Evolutionary conservation across 2,888 invertebrate species (phyloP), one percentile per base, ranked within the genome.

Genomic region (Vanessa cardui): DNA sequence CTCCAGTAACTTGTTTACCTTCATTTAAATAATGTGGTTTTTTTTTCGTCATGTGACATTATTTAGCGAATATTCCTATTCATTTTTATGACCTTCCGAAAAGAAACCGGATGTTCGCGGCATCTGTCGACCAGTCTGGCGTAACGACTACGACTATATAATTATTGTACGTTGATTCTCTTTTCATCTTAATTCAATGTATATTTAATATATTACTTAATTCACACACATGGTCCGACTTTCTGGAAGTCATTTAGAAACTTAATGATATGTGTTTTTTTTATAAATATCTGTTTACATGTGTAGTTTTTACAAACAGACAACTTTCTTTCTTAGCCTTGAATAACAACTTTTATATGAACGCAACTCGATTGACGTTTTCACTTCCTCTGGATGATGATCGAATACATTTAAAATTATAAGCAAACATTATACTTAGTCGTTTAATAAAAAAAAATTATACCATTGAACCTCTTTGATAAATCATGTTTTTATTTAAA

Each of bases 1-100:
- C 64, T 59, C 64, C 65, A 33, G 52, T 58, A 69, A 68, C 63
- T 68, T 64, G 65, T 58, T 72, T 68, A 65, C 72, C 65, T 72
- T 67, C 65, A 47, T 31, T n/a, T 21, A 46, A 60, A 52, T 64
- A 61, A 33, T 58, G 56, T 68, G 56, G 64, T 68, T 63, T 63
- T 68, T 47, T 16, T 54, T 15, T 6, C 31, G 16, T 31, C 52
- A 54, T 52, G 45, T 65, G 45, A 47, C 59, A 49, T 50, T 50
- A 18, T 39, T 33, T 39, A 18, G 33, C n/a, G 18, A 33, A 56
- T 56, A 65, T 31, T 31, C 52, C 59, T 60, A 65, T 44, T 60
- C 44, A 52, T 65, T 45, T 60, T 58, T 65, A 45, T 52, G 46
- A 46, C 60, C 65, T 60, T 60, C 49, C 45, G 46, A 54, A 21